Evolutionary conservation across 2,888 invertebrate genomes (phyloP), one percentile per base, ranked within the genome.

Genomic region (Leucozona laternaria): DNA sequence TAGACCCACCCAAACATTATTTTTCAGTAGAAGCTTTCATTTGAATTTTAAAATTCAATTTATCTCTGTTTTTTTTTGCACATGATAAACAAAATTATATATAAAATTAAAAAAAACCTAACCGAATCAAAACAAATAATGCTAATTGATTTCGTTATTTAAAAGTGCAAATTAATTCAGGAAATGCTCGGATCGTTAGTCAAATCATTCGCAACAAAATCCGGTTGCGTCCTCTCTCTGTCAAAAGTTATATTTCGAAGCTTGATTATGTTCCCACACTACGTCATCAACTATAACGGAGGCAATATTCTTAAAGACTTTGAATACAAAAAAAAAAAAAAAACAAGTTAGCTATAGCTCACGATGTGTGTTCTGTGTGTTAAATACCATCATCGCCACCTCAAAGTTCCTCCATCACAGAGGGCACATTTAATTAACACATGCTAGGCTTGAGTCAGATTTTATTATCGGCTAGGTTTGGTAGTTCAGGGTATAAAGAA

Each of bases 341-440:
- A 8, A 15, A 70, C 64, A 57, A 66, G 43, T 22, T 15, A 28
- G 37, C 62, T 25, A 34, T 68, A 31, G 22, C 37, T 60, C 55
- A 43, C 48, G 71, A 64, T 77, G 20, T 71, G 48, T 66, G 50
- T 53, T 68, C 11, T 48, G 7, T 60, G 10, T 20, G 6, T 28
- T 66, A 20, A 71, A 37, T 57, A 55, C 68, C 82, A 70, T 60
- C 73, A 17, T 58, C 31, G 48, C 20, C 17, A 11, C 20, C 11
- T 17, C 62, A 58, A 40, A 48, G 68, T 68, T 60, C 68, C 66
- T 60, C 25, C 17, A 57, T 4, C 64, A 57, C 11, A 57, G 71
- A 37, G 55, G 53, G 70, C 60, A 43, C 28, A 72, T 76, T 79
- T 84, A 84, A 84, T 84, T 84, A 79, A 62, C 84, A 79, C 76